Conservation (phyloP, 2,113 vertebrate genomes). For the Pituophis catenifer region DNA sequence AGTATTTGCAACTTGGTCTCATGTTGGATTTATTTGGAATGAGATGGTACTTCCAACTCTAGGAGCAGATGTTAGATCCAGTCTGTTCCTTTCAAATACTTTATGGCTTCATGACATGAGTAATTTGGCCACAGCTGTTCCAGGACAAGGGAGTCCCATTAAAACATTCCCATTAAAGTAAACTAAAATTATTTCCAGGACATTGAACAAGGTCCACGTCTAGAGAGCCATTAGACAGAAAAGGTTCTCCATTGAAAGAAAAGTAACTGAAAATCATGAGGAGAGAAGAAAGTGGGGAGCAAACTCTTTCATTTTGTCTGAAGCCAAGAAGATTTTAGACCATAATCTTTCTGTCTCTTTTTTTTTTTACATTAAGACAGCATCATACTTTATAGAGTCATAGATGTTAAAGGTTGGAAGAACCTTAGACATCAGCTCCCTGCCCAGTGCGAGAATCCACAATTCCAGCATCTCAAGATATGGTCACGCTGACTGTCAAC, state of each 20-base stretch:
- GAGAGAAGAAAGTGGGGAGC: not conserved
- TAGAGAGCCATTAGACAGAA: not conserved
- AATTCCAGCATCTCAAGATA: too few species aligned
- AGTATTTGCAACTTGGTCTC: not conserved
- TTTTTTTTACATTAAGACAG: too few species aligned
- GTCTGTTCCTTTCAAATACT: not conserved
- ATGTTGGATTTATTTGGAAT: not conserved
- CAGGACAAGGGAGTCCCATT: not conserved
- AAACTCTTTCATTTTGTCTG: not conserved
- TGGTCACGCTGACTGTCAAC: too few species aligned
- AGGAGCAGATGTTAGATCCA: not conserved
- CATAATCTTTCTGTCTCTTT: too few species aligned
- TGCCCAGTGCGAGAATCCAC: too few species aligned
- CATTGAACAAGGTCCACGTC: not conserved
- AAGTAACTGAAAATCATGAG: not conserved
- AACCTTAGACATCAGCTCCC: too few species aligned
- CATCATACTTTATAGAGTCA: too few species aligned
- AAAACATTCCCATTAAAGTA: not conserved
- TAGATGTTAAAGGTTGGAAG: too few species aligned
- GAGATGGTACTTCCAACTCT: not conserved
- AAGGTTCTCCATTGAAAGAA: not conserved
- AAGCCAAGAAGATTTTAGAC: not conserved
- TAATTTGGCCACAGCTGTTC: not conserved
- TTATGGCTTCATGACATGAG: not conserved
- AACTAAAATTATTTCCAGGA: not conserved